Conservation (phyloP, 2,113 vertebrate species). For the Sebastes fasciatus region DNA sequence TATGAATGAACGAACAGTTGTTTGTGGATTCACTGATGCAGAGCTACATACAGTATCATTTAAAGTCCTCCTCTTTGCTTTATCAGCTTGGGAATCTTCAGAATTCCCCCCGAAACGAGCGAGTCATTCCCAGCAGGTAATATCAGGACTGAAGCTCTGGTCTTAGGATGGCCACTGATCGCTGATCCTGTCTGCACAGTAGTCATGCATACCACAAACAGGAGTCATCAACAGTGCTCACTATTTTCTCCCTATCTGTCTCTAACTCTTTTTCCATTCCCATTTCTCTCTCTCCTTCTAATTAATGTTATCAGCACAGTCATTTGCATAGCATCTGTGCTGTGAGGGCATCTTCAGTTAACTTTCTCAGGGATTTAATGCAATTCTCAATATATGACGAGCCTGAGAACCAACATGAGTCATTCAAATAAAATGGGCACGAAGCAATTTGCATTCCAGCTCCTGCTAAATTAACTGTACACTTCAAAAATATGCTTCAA, state of each 20-base stretch:
- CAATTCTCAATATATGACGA: constrained; percentile 15
- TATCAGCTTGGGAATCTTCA: constrained; percentile 29
- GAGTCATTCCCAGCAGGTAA: constrained; percentile 31
- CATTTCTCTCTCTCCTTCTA: not conserved
- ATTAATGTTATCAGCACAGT: not conserved
- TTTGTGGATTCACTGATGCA: not conserved
- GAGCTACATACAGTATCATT: not conserved
- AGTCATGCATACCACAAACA: constrained; percentile 45
- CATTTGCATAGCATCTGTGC: constrained; percentile 7
- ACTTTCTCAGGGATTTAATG: constrained; percentile 35
- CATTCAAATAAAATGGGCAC: constrained; percentile 32
- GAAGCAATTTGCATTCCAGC: constrained; percentile 55
- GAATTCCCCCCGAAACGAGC: constrained; percentile 6
- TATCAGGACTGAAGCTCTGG: constrained; percentile 37
- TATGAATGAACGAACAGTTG: not conserved
- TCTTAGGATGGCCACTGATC: constrained; percentile 27
- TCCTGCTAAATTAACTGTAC: constrained; percentile 62
- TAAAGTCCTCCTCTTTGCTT: not conserved
- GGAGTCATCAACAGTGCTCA: constrained; percentile 22
- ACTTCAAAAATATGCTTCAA: constrained; percentile 38
- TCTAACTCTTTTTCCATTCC: not conserved
- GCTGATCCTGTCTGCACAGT: constrained; percentile 31
- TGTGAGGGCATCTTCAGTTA: not conserved
- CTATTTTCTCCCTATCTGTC: not conserved
- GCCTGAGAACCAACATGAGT: constrained; percentile 55